Percentiles rank a stretch among this genome's conserved stretches.
Evolutionary conservation across 37 sponge, comb jelly and placozoan genomes (phyloP).

Genomic region (Geodia barretti): DNA sequence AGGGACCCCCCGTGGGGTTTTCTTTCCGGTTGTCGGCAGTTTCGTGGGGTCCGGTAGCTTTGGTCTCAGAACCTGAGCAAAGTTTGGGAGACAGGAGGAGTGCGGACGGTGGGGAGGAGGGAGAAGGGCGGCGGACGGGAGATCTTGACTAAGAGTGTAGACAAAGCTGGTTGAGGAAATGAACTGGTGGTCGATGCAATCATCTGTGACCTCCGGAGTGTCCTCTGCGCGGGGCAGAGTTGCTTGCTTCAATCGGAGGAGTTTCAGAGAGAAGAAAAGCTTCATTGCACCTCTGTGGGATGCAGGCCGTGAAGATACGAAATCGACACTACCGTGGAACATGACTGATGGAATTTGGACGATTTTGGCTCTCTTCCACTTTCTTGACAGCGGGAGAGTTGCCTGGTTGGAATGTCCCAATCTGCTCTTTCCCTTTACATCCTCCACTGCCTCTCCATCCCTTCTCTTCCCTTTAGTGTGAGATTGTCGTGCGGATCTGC

Average conservation of each 20-base stretch:
- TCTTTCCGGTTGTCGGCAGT: too few relatives aligned
- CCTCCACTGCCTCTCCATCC: background rate
- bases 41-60: too few relatives aligned
- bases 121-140: too few relatives aligned
- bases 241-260: background rate
- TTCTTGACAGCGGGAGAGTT: background rate
- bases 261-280: background rate
- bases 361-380: background rate
- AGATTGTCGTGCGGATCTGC: too few relatives aligned
- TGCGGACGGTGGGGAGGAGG: too few relatives aligned
- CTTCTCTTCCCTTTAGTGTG: background rate
- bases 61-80: background rate
- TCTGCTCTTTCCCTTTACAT: background rate
- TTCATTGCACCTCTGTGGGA: background rate
- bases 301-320: background rate
- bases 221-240: background rate
- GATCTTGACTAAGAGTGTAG: background rate
- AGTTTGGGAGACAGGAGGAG: too few relatives aligned
- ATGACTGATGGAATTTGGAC: background rate
- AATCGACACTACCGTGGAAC: background rate
- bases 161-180: background rate
- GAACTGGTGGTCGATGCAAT: background rate
- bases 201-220: background rate
- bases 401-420: background rate
- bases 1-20: too few relatives aligned